Conservation (phyloP, 2,113 vertebrate genomes). For the Aplodontia rufa region DNA sequence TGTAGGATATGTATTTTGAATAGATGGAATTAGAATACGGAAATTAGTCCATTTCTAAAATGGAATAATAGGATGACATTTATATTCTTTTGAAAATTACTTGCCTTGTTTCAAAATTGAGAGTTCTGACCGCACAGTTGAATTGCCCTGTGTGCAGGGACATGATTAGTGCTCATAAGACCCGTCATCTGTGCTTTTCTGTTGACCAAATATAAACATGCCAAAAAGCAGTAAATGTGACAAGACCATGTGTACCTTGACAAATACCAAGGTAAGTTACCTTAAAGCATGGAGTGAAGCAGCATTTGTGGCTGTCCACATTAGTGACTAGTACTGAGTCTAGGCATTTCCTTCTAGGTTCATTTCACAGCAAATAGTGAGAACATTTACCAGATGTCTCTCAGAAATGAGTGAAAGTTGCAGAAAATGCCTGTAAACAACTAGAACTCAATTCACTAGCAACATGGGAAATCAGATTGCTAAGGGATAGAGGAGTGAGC, state of each 20-base stretch:
- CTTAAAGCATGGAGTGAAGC: background rate
- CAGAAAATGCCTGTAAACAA: slow-evolving; percentile 58
- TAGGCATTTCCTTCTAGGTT: background rate
- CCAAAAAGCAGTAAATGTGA: slow-evolving; percentile 29
- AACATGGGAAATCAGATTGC: background rate
- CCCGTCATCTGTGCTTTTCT: background rate
- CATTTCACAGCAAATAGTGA: slow-evolving; percentile 41
- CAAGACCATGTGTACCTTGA: background rate
- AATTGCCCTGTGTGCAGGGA: background rate
- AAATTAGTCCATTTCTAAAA: slow-evolving; percentile 54
- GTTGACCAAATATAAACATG: slow-evolving; percentile 41
- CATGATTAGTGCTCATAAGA: background rate
- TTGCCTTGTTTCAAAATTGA: slow-evolving; percentile 50
- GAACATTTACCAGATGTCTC: slow-evolving; percentile 31
- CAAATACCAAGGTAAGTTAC: background rate
- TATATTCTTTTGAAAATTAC: slow-evolving; percentile 55
- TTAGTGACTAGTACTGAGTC: background rate
- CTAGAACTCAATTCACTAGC: background rate
- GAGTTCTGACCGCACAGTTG: slow-evolving; percentile 3
- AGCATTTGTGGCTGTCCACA: background rate
- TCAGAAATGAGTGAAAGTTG: slow-evolving; percentile 58
- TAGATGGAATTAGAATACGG: slow-evolving; percentile 25
- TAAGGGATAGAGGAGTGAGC: background rate
- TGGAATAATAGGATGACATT: slow-evolving; percentile 35
- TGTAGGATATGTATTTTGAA: background rate